Evolutionary conservation across 2,797 vertebrate genomes (phyloP), one percentile per base, ranked within the genome.

Genomic region (Tapera naevia): DNA sequence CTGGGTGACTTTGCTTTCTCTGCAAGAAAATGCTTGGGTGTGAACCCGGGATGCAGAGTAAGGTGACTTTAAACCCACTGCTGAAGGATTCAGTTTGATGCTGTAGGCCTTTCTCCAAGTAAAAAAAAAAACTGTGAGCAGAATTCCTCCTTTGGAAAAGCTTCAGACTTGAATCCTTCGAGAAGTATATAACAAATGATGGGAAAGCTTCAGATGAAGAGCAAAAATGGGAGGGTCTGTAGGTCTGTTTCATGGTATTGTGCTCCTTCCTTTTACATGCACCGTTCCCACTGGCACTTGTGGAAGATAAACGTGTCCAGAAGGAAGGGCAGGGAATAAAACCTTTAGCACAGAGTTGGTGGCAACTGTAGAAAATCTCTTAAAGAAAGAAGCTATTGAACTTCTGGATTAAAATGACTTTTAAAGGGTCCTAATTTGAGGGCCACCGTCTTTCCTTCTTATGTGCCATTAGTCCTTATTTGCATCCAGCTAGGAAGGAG

Each of bases 51-150:
- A 11, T 5, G 37, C 50, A 56, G 73, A 50, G 46, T 18, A 64
- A 43, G n/a, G 43, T 14, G 37, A 45, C 39, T n/a, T 27, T 8
- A 23, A 70, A 69, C 50, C 24, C n/a, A 5, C 43, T 5, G 13
- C 7, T 21, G 32, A 39, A 1, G 6, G 30, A n/a, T 0, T 5
- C 33, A 18, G 23, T 7, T 21, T 5, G 17, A 65, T 24, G 57
- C 48, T 2, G 1, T 8, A 35, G 43, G 53, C 50, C 19, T 27
- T 80, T 6, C 61, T 3, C 1, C 4, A 48, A 75, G 22, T 39
- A 11, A 93, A 84, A 90, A 35, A 12, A 56, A 22, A 22, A n/a
- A 65, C 1, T 1, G 35, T 6, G 18, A 88, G 46, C 32, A 88
- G 35, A 72, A 51, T 15, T 60, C 21, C 27, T 70, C 32, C 56